phyloP scores from a whole-genome alignment of 2,888 invertebrate species.

The Asteroscopus sphinx region DNA sequence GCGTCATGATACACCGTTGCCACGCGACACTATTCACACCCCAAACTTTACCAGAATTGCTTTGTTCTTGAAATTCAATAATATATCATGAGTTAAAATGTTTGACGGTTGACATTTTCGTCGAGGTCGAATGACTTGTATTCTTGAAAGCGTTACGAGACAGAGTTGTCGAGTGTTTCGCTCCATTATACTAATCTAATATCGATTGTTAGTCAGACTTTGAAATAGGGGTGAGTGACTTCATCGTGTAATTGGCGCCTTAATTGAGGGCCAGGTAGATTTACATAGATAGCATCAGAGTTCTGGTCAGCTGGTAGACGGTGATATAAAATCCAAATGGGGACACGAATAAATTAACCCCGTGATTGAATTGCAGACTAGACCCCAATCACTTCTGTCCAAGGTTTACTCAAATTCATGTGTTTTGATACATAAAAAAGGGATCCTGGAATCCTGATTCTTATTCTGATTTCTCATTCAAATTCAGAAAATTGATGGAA shows the following conservation, averaged over 20 bases:
- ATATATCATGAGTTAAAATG: slow-evolving; percentile 32
- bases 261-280: slow-evolving; percentile 61
- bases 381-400: slow-evolving; percentile 27
- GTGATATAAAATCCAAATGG: slow-evolving; percentile 46
- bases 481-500: too few relatives aligned
- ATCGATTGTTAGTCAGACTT: slow-evolving; percentile 71
- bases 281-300: slow-evolving; percentile 69
- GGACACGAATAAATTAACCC: slow-evolving; percentile 48
- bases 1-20: slow-evolving; percentile 48
- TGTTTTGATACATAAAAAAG: slow-evolving; percentile 1
- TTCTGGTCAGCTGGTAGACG: slow-evolving; percentile 45
- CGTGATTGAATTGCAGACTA: slow-evolving; percentile 34
- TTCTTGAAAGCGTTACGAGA: slow-evolving; percentile 57
- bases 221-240: slow-evolving; percentile 73
- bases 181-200: slow-evolving; percentile 37
- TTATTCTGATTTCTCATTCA: too few relatives aligned
- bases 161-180: slow-evolving; percentile 50
- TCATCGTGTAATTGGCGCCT: slow-evolving; percentile 54
- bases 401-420: slow-evolving; percentile 26
- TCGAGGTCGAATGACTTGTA: slow-evolving; percentile 57
- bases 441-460: too few relatives aligned
- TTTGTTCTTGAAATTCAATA: slow-evolving; percentile 42
- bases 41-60: slow-evolving; percentile 28
- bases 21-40: slow-evolving; percentile 50
- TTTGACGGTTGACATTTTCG: slow-evolving; percentile 60